Evolutionary conservation across 2,797 vertebrate species (phyloP), one percentile per base, ranked within the genome.

Genomic region (Anolis apletophallus): DNA sequence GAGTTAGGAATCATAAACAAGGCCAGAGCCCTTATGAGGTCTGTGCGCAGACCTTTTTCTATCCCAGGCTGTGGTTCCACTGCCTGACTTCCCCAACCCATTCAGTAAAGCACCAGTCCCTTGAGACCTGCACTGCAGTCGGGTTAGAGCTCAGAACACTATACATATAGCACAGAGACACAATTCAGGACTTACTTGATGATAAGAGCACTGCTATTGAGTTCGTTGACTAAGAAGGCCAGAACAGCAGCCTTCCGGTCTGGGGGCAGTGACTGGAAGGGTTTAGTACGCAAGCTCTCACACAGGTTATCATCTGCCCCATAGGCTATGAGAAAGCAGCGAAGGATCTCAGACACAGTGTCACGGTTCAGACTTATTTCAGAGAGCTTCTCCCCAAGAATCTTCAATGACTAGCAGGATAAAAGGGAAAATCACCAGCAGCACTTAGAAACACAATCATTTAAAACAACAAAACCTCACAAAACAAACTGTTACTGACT

Each of bases 361-460:
- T 97, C 97, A 10, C 98, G 97, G 64, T 95, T 98, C 94, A 99
- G 96, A 92, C 97, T 96, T 76, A 98, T 95, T 93, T 99, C 99
- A 0, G 97, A 97, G 89, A 99, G 95, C 87, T 98, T 99, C 34
- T 99, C 98, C 9, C 98, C 98, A 34, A 99, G 96, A 94, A 99
- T 98, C 96, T 99, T 99, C 55, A 99, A 95, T 0, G 98, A 98
- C 98, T 99, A 91, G 5, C 80, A 59, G 54, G 2, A 3, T 34
- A 57, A 87, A n/a, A 0, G 0, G 68, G 8, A 0, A 3, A n/a
- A 13, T 16, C 11, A 54, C 34, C 34, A 52, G 23, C 19, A 50
- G 23, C 23, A 80, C 21, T 13, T 3, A 81, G 54, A 71, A 10
- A 76, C 23, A 55, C 8, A 16, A 7, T 55, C 52, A 71, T 13